phyloP scores from a whole-genome alignment of 2,888 invertebrate species.

The Drosophila silvestris region DNA sequence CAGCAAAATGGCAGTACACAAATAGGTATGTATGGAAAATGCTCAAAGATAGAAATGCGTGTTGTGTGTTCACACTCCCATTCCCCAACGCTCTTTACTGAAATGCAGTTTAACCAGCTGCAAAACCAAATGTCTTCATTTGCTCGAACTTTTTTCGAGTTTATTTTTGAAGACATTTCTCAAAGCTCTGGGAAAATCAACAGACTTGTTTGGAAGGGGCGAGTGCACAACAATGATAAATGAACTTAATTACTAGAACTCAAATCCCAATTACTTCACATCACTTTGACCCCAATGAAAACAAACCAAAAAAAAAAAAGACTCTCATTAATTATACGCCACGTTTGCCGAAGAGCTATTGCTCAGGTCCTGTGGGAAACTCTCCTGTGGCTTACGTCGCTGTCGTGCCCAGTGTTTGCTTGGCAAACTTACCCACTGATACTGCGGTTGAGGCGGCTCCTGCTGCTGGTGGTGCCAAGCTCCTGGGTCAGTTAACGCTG shows the following conservation, averaged over 20 bases:
- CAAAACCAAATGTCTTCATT: slow-evolving; percentile 14
- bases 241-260: slow-evolving; percentile 73
- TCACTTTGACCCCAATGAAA: slow-evolving; percentile 60
- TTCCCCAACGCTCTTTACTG: not conserved
- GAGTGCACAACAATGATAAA: slow-evolving; percentile 54
- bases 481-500: slow-evolving; percentile 83
- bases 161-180: slow-evolving; percentile 3
- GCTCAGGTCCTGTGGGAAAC: slow-evolving; percentile 18
- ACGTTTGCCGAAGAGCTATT: slow-evolving; percentile 29
- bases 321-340: slow-evolving; percentile 73
- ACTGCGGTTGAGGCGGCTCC: slow-evolving; percentile 37
- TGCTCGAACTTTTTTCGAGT: not conserved
- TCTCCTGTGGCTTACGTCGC: slow-evolving; percentile 66
- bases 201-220: not conserved
- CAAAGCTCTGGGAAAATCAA: slow-evolving; percentile 12
- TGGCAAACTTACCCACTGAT: slow-evolving; percentile 58
- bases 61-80: not conserved
- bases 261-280: slow-evolving; percentile 76
- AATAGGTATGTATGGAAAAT: slow-evolving; percentile 8
- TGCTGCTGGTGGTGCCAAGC: slow-evolving; percentile 25
- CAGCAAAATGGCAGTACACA: slow-evolving; percentile 64
- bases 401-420: slow-evolving; percentile 65
- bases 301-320: slow-evolving; percentile 28
- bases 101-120: slow-evolving; percentile 10
- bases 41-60: not conserved